Conservation (phyloP, 2,888 invertebrate genomes). For the Imbricaverruca yamaguchii region DNA sequence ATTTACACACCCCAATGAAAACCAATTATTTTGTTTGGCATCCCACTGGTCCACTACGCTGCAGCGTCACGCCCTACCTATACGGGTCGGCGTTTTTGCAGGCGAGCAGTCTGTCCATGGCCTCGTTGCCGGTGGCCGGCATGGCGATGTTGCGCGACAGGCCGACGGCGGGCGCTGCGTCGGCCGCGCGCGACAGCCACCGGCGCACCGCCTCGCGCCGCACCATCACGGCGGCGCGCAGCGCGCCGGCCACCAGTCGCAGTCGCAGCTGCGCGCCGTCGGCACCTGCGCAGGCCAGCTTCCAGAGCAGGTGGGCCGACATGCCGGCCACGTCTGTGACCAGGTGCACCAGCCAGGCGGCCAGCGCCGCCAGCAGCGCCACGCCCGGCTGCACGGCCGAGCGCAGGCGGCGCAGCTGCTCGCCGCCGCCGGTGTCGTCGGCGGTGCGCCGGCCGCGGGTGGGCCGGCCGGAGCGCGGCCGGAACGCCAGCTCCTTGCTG, state of each 20-base stretch:
- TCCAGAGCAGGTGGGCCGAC: conserved; percentile 62
- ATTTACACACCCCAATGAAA: conserved; percentile 94
- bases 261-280: background rate
- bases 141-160: conserved; percentile 65
- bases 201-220: background rate
- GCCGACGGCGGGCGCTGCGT: conserved; percentile 41
- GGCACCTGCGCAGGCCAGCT: conserved; percentile 43
- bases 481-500: conserved; percentile 19
- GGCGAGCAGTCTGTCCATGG: conserved; percentile 82
- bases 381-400: conserved; percentile 16
- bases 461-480: background rate
- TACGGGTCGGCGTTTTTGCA: conserved; percentile 95
- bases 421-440: background rate
- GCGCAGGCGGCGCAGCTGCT: background rate
- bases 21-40: conserved; percentile 94
- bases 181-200: too few relatives aligned
- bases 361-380: conserved; percentile 48
- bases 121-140: conserved; percentile 86
- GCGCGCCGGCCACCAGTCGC: conserved; percentile 17
- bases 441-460: background rate
- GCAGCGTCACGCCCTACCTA: conserved; percentile 51
- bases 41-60: conserved; percentile 52
- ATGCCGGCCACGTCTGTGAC: conserved; percentile 71
- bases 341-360: conserved; percentile 69
- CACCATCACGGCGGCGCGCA: background rate